Conservation (phyloP, 2,888 invertebrate genomes). For the Agriotes lineatus region DNA sequence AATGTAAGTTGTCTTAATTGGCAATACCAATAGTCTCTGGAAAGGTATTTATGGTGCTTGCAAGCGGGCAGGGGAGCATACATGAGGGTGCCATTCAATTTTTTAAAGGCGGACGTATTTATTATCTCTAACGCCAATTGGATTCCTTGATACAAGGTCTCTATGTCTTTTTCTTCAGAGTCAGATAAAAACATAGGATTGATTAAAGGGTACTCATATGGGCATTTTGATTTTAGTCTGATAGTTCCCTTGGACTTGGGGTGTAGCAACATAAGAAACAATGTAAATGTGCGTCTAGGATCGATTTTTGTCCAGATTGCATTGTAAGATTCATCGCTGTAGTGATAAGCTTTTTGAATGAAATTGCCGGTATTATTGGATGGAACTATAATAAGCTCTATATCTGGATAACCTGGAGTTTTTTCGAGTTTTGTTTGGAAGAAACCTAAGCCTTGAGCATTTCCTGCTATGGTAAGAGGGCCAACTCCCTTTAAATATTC, state of each 20-base stretch:
- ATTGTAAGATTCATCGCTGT: neutral
- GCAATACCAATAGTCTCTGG: slow-evolving; percentile 49
- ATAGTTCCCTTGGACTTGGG: slow-evolving; percentile 68
- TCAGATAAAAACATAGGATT: slow-evolving; percentile 76
- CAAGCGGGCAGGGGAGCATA: slow-evolving; percentile 34
- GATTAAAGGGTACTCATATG: slow-evolving; percentile 73
- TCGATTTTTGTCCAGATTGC: slow-evolving; percentile 15
- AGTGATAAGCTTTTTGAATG: slow-evolving; percentile 14
- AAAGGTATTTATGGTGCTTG: slow-evolving; percentile 25
- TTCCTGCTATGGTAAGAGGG: slow-evolving; percentile 48
- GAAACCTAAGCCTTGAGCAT: slow-evolving; percentile 46
- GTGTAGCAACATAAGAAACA: slow-evolving; percentile 66
- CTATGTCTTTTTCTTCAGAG: slow-evolving; percentile 66
- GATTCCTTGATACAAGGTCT: slow-evolving; percentile 69
- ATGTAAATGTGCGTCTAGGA: neutral
- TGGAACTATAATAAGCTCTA: slow-evolving; percentile 39
- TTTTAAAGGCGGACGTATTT: slow-evolving; percentile 68
- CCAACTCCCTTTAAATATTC: slow-evolving; percentile 50
- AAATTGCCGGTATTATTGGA: slow-evolving; percentile 57
- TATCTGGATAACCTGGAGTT: slow-evolving; percentile 42
- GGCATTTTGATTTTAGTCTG: slow-evolving; percentile 69
- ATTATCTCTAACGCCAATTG: slow-evolving; percentile 64
- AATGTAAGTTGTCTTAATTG: slow-evolving; percentile 40
- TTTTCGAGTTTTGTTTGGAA: slow-evolving; percentile 32
- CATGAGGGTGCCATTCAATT: slow-evolving; percentile 66